Conservation (phyloP, 2,113 vertebrate genomes). For the Ivindomyrus marchei region DNA sequence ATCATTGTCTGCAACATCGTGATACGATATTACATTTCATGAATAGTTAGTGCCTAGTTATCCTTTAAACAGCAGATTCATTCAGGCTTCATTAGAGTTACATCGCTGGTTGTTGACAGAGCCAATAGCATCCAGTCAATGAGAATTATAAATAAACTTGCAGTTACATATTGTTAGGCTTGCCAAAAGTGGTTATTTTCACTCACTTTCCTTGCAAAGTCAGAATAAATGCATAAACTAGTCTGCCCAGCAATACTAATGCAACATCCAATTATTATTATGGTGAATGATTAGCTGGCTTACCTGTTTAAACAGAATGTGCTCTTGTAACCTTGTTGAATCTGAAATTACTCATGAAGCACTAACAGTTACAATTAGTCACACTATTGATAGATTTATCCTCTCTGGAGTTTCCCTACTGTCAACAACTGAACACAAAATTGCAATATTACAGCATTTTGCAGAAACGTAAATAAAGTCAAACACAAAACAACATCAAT, state of each 20-base stretch:
- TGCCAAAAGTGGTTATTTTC: not conserved
- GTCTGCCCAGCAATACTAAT: not conserved
- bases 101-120: not conserved
- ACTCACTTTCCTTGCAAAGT: not conserved
- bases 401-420: not conserved
- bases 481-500: not conserved
- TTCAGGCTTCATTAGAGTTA: not conserved
- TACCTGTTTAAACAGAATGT: conserved; percentile 9
- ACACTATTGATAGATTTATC: not conserved
- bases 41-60: not conserved
- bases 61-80: not conserved
- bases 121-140: not conserved
- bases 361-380: conserved; percentile 48
- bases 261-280: not conserved
- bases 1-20: conserved; percentile 23
- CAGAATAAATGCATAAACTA: not conserved
- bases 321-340: not conserved
- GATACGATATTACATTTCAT: not conserved
- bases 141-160: not conserved
- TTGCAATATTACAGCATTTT: not conserved
- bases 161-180: not conserved
- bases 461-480: conserved; percentile 21
- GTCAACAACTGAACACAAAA: conserved; percentile 13
- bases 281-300: not conserved
- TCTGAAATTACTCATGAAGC: not conserved